phyloP scores from a whole-genome alignment of 2,113 vertebrate genomes.

The Abramis brama region DNA sequence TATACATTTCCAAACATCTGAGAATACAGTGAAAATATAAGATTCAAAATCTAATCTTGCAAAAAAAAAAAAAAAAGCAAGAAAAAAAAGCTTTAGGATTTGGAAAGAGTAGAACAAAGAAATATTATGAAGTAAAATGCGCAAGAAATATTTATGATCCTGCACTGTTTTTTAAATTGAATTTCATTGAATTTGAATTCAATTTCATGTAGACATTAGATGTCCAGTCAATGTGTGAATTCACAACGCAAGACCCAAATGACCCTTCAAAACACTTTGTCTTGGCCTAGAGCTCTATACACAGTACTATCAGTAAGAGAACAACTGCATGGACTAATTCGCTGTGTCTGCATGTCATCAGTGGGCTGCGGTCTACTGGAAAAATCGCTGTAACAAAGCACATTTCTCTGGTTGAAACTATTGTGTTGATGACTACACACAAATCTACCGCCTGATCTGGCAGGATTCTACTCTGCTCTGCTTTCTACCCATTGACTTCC shows the following conservation, averaged over 20 bases:
- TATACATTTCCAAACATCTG: neutral
- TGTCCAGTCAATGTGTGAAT: neutral
- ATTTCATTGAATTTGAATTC: neutral
- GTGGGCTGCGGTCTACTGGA: neutral
- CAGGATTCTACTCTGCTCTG: slow-evolving; percentile 12
- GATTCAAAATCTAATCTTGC: neutral
- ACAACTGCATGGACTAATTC: slow-evolving; percentile 11
- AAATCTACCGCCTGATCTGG: neutral
- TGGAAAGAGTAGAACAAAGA: neutral
- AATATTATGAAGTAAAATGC: neutral
- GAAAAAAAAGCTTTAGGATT: neutral
- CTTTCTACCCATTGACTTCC: neutral
- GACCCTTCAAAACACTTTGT: neutral
- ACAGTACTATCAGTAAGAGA: neutral
- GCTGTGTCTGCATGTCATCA: slow-evolving; percentile 44
- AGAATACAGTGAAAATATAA: neutral
- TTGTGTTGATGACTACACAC: slow-evolving; percentile 1
- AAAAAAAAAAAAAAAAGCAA: neutral
- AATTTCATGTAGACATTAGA: neutral
- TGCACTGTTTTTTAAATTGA: neutral
- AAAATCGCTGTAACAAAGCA: slow-evolving; percentile 30
- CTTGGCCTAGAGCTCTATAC: slow-evolving; percentile 6
- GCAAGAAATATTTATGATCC: neutral
- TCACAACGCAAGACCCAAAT: neutral
- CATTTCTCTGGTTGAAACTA: slow-evolving; percentile 23